Base-by-base conservation (phyloP, 2,888 invertebrate genomes). In the Lordiphosa andalusiaca region DNA sequence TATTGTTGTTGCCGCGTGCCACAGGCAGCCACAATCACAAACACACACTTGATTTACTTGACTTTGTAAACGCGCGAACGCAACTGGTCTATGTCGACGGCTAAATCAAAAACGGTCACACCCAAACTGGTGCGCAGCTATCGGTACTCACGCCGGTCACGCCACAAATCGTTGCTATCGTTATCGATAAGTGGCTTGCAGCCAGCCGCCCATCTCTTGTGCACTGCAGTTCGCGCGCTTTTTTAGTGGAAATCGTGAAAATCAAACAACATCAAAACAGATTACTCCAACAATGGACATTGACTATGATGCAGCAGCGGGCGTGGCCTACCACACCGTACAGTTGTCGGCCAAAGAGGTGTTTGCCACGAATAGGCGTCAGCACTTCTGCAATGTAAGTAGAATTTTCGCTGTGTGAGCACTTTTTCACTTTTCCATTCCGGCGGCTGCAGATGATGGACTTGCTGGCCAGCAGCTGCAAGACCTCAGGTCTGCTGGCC, bases 351-450 rank as follows among this genome's bases (percentile, higher is more conserved):
- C 89, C 1, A 87, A 86, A 66, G 88, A 89, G 80, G 87, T 89
- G 63, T 63, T 89, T 0, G 85, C 84, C 42, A 86, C 84, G 42
- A 87, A 87, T 30, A 87, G 86, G 57, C 86, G 87, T 64, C 88
- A 89, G 75, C 81, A 89, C 56, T 88, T 82, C 69, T 86, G 87
- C 77, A 88, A 84, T 56, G 89, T 89, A 87, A 85, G 88, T 85
- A 59, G n/a, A 41, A n/a, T 6, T 44, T 4, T 44, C 10, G 49
- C 53, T 67, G 54, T 54, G 36, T 44, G 19, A 0, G 5, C 16
- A 36, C 6, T 19, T 12, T 37, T 39, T 40, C 10, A 37, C 48
- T n/a, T 67, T 23, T 30, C 37, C 64, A 58, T 25, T 12, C 50
- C n/a, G 21, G 16, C 35, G 69, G 72, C 9, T 69, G 30, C 30